These are phyloP conservation scores for Catharus bicknelli DNA, from an alignment of 2,113 vertebrate species.

Conservation along the genomic window DNA sequence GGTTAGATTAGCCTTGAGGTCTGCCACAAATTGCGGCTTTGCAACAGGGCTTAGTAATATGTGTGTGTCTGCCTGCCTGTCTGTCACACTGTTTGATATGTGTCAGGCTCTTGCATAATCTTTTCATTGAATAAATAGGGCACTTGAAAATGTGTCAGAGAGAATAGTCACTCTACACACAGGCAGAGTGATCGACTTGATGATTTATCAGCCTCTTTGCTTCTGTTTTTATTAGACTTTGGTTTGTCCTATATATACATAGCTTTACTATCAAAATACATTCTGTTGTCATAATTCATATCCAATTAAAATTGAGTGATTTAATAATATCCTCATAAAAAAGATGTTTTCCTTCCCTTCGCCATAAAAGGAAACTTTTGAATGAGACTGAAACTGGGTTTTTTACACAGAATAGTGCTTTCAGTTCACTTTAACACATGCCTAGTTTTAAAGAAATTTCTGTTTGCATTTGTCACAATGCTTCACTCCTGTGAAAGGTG, in stretches of 20 bases:
- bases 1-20: background rate
- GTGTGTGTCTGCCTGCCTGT: background rate
- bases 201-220: background rate
- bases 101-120: background rate
- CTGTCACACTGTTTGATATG: background rate
- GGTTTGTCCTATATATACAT: background rate
- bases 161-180: background rate
- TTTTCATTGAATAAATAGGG: slow-evolving; percentile 1
- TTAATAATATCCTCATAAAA: background rate
- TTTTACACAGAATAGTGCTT: background rate
- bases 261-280: background rate
- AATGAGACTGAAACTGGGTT: background rate
- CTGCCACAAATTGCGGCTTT: background rate
- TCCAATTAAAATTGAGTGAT: background rate
- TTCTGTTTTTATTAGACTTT: background rate
- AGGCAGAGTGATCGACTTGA: background rate
- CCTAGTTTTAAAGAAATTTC: background rate
- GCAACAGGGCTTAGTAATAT: background rate
- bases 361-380: background rate
- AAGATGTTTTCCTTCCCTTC: background rate
- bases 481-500: background rate
- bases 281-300: background rate
- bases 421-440: background rate
- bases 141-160: slow-evolving; percentile 1
- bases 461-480: background rate